Evolutionary conservation across 2,797 vertebrate species (phyloP), one percentile per base, ranked within the genome.

Genomic region (Loris lydekkerianus): DNA sequence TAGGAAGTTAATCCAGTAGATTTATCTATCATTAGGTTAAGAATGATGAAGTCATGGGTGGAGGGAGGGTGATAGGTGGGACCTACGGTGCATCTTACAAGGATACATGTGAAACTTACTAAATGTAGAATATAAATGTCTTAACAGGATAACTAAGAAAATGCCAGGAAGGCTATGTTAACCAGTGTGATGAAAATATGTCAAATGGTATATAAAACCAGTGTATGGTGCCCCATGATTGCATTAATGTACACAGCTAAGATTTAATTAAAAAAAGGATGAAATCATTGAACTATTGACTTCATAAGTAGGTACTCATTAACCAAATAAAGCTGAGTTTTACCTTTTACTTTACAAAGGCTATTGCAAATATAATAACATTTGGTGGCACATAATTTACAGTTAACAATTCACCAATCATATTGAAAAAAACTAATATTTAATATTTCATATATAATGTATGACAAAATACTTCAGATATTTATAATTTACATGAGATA

Each of bases 331-430:
- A 82, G 13, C 17, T 81, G 25, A 73, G 8, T 81, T 94, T 96
- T 85, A 56, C 49, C 3, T 77, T 94, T 96, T 77, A 56, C 49
- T 4, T 94, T 89, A 70, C 9, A 70, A 20, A 87, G 20, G 10
- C 15, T 60, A 43, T 92, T 84, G 15, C 29, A 92, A 86, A 80
- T 27, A 40, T 0, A 37, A 37, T 70, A 27, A 53, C 15, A 91
- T 65, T 65, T 34, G 43, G 34, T 70, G 25, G 40, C 21, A 58
- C 43, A 81, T 40, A 93, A 80, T 83, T 88, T 85, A 27, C 46
- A 23, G 3, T 90, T 96, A 43, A 96, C 89, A 82, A 34, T 89
- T 88, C 85, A 88, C 72, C n/a, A 46, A 37, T 93, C 18, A 75
- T 63, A 70, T 29, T 94, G 65, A 82, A 95, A 95, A 90, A 84